Evolutionary conservation across 1,140 invertebrate species (phyloP).

Genomic region (Limonius californicus): DNA sequence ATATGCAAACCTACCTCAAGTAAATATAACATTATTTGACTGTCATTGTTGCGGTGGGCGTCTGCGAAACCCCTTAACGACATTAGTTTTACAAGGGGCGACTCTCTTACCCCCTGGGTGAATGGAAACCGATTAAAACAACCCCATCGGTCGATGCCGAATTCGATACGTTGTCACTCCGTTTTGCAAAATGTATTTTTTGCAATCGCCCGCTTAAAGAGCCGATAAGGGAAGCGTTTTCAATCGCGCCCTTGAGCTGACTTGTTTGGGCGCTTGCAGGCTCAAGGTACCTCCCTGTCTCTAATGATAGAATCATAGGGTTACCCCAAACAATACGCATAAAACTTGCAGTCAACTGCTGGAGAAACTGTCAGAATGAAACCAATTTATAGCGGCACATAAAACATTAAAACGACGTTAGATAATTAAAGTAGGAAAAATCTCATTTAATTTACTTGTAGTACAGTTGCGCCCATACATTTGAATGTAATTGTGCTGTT

Average conservation of each 20-base stretch:
- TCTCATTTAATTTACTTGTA: no score
- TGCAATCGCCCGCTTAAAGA: slow-evolving; percentile 2
- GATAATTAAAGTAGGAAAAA: no score
- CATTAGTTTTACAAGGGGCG: slow-evolving; percentile 25
- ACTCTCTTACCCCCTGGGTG: slow-evolving; percentile 28
- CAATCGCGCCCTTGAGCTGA: background rate
- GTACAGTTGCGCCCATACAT: no score
- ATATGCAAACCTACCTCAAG: slow-evolving; percentile 16
- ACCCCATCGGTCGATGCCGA: slow-evolving; percentile 33
- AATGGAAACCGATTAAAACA: slow-evolving; percentile 39
- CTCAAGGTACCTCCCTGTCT: slow-evolving; percentile 27
- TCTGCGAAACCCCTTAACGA: slow-evolving; percentile 32
- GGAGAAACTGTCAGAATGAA: background rate
- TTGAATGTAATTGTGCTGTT: no score
- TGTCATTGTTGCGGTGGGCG: slow-evolving; percentile 33
- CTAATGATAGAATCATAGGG: slow-evolving; percentile 38
- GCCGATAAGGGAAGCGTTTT: background rate
- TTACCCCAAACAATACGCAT: slow-evolving; percentile 26
- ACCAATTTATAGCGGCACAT: slow-evolving; percentile 7
- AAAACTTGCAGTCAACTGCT: slow-evolving; percentile 27
- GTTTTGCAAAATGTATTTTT: slow-evolving; percentile 37
- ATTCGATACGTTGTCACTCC: slow-evolving; percentile 38
- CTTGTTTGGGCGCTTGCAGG: slow-evolving; percentile 23
- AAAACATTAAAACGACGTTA: no score
- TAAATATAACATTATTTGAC: slow-evolving; percentile 27